Base-by-base conservation (phyloP, 2,888 invertebrate genomes). In the Tipula vernalis region DNA sequence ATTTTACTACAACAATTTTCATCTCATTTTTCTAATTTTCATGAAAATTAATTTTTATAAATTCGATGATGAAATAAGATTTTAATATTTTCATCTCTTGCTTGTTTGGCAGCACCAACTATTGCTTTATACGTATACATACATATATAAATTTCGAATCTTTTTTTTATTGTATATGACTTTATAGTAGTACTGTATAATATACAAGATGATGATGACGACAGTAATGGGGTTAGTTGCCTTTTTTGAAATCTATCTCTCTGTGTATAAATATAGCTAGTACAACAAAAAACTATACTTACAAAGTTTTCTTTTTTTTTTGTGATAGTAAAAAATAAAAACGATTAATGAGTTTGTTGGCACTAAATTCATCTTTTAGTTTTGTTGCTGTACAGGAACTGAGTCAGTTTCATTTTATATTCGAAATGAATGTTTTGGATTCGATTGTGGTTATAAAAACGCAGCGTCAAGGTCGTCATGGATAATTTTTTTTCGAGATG, bases 1-100 rank as follows among this genome's bases (percentile, higher is more conserved):
- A 71, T 71, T n/a, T n/a, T 71, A 71, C 71, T 71, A 71, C 71
- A 71, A 71, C 71, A 71, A 71, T 71, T 71, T 71, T 71, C 71
- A 71, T 71, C 71, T 71, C 71, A 71, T 71, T 71, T 51, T 71
- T 71, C 71, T 71, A 71, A 71, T 71, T 71, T 71, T 71, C 71
- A 71, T 71, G 71, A 71, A 71, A 71, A 71, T 71, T 71, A 71
- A 71, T 71, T 71, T 71, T 71, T 71, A 71, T 71, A 71, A 71
- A 71, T 71, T 71, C 71, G 71, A 71, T 71, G 71, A 71, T 71
- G 71, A 71, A 71, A 71, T 71, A 71, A 71, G 71, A 71, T 71
- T 71, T 71, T 71, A 71, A 71, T 71, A 71, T 71, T 71, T 71
- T 71, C 71, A 71, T 71, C 71, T 71, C 4, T 51, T 71, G 71